A percentile compares a stretch with the other conserved stretches of the same genome.
phyloP scores from a whole-genome alignment of 35 echinoderm and acorn worm species.

The Heliocidaris tuberculata region DNA sequence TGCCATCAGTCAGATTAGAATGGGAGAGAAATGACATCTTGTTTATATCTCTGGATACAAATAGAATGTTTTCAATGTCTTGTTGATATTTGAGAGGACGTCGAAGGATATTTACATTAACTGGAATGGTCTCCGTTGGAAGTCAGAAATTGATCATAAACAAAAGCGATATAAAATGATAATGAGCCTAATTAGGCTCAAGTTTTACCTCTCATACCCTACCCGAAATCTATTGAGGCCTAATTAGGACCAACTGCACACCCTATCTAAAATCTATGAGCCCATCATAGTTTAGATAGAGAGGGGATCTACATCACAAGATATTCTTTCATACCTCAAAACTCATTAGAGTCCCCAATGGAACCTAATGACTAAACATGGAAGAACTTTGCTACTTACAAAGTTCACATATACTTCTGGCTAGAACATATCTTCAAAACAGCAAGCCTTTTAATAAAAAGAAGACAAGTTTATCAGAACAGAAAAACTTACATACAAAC shows the following conservation, averaged over 20 bases:
- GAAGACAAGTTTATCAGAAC: too few relatives aligned
- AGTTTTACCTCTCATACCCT: background rate
- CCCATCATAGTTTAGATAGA: background rate
- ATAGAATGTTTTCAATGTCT: slow-evolving; percentile 12
- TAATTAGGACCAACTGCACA: background rate
- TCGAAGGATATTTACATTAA: background rate
- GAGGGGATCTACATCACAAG: background rate
- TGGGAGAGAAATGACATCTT: background rate
- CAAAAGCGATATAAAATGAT: background rate
- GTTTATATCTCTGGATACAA: background rate
- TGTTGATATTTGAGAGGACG: slow-evolving; percentile 2
- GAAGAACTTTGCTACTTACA: too few relatives aligned
- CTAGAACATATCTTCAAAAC: background rate
- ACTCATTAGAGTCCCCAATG: background rate
- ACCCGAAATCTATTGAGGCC: background rate
- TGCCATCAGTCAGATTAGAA: slow-evolving; percentile 10
- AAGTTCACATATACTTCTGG: background rate
- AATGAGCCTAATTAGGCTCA: background rate
- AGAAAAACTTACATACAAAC: too few relatives aligned
- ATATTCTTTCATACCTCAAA: background rate
- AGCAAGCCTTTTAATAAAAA: too few relatives aligned
- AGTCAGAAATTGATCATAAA: background rate
- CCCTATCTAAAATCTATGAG: background rate
- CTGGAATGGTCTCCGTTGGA: background rate
- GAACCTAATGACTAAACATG: too few relatives aligned